Base-by-base conservation (phyloP, 2,113 vertebrate genomes). In the Callorhinus ursinus region DNA sequence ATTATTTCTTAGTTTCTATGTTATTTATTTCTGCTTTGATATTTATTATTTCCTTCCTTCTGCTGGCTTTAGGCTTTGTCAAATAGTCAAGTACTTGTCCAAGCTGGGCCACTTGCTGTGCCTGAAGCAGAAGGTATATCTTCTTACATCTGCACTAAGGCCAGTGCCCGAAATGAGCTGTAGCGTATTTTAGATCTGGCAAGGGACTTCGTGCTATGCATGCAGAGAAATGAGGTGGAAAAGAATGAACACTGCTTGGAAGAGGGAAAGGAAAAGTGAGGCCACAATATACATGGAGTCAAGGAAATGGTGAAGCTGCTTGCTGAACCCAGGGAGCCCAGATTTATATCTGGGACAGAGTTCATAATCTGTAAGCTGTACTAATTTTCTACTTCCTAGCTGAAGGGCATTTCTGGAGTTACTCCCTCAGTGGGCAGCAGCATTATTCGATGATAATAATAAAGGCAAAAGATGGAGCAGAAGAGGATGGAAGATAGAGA, bases 371-470 rank as follows among this genome's bases (percentile, higher is more conserved):
- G 87, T 88, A 28, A 85, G 85, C 63, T 61, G 63, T 55, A 26
- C n/a, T 42, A 26, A 31, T 14, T 69, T 53, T 86, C 53, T 33
- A 57, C 49, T 18, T 89, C 39, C 36, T 28, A 76, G 72, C 21
- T 88, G 67, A 76, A 94, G 63, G 61, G 93, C 63, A 42, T 93
- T 83, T 69, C 53, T 97, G 53, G 71, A 83, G 53, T 96, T 84
- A 97, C 1, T 57, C 59, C 46, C 55, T 91, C 63, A 82, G 61
- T 65, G 77, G 82, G 55, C 39, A 76, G 82, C 31, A 51, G 22
- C 61, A 33, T 85, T 77, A 42, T 42, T 42, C 5, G 42, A 42
- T 42, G 42, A 42, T 42, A 42, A 42, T 42, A 42, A 42, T 5
- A 42, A 42, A 5, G 42, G 42, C 49, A 88, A 93, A 94, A 87